Evolutionary conservation across 2,797 vertebrate species (phyloP).

Genomic region (Takifugu rubripes): DNA sequence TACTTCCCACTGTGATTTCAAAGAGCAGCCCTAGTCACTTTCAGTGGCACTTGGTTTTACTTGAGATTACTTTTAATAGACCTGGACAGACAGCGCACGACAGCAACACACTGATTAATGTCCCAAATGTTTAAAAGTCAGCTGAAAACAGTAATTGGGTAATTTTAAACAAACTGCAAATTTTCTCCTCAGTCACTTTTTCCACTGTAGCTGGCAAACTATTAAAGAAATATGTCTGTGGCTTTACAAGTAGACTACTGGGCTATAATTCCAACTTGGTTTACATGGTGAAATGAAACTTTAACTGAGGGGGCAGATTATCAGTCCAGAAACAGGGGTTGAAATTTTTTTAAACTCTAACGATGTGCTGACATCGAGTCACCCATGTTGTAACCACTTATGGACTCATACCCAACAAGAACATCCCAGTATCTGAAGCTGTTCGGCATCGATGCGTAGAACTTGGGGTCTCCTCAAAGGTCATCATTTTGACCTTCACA

Average conservation of each 20-base stretch:
- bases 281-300: slow-evolving; percentile 55
- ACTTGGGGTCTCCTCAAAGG: too few species aligned
- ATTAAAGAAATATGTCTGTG: slow-evolving; percentile 68
- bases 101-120: slow-evolving; percentile 45
- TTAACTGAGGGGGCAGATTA: slow-evolving; percentile 61
- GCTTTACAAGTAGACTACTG: slow-evolving; percentile 58
- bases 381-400: slow-evolving; percentile 51
- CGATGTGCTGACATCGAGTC: slow-evolving; percentile 61
- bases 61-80: slow-evolving; percentile 47
- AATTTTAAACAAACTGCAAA: slow-evolving; percentile 66
- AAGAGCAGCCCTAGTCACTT: slow-evolving; percentile 35
- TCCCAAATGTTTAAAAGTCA: slow-evolving; percentile 50
- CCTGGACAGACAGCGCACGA: slow-evolving; percentile 26
- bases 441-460: too few species aligned
- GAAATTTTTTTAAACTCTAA: slow-evolving; percentile 65
- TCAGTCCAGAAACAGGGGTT: slow-evolving; percentile 38
- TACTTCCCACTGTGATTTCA: slow-evolving; percentile 58
- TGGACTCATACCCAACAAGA: slow-evolving; percentile 8
- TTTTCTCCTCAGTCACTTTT: slow-evolving; percentile 70
- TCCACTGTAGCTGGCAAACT: slow-evolving; percentile 59
- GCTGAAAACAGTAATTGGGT: slow-evolving; percentile 61
- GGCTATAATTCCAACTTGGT: slow-evolving; percentile 52
- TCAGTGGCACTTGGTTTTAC: slow-evolving; percentile 52
- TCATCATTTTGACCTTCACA: background rate
- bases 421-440: background rate